Conservation (phyloP, 2,888 invertebrate genomes). For the Cremastinae sp. region DNA sequence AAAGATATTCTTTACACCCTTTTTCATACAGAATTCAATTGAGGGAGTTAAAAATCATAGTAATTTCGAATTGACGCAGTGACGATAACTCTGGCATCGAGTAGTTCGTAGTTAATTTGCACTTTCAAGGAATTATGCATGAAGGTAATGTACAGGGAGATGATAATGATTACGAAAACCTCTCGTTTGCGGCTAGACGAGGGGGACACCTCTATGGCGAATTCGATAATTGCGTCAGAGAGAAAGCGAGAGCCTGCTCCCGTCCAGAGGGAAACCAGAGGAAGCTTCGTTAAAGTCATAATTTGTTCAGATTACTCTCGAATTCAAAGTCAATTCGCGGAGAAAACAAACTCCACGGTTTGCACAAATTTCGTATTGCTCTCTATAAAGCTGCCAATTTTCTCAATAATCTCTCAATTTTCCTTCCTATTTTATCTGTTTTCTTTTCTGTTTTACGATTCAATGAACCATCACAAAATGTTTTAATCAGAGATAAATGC, state of each 20-base stretch:
- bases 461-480: too few species aligned
- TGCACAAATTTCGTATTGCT: slow-evolving; percentile 44
- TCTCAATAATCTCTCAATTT: background rate
- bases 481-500: too few species aligned
- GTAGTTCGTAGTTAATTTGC: slow-evolving; percentile 1
- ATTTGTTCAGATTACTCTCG: slow-evolving; percentile 68
- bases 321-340: slow-evolving; percentile 48
- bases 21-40: background rate
- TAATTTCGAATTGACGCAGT: slow-evolving; percentile 14
- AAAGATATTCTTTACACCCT: too few species aligned
- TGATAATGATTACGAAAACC: slow-evolving; percentile 52
- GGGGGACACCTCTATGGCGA: slow-evolving; percentile 40
- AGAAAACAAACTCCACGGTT: slow-evolving; percentile 59
- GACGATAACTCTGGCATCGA: slow-evolving; percentile 17
- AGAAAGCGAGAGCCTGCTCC: slow-evolving; percentile 32
- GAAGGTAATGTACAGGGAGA: slow-evolving; percentile 19
- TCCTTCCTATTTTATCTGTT: too few species aligned
- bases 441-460: too few species aligned
- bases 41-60: background rate
- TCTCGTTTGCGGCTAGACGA: slow-evolving; percentile 56
- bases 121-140: slow-evolving; percentile 7
- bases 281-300: slow-evolving; percentile 65
- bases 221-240: slow-evolving; percentile 57
- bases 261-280: background rate
- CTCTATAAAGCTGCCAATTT: slow-evolving; percentile 32